These are phyloP conservation scores for Penaeus vannamei DNA, from an alignment of 1,140 invertebrate genomes.

Conservation along the genomic window DNA sequence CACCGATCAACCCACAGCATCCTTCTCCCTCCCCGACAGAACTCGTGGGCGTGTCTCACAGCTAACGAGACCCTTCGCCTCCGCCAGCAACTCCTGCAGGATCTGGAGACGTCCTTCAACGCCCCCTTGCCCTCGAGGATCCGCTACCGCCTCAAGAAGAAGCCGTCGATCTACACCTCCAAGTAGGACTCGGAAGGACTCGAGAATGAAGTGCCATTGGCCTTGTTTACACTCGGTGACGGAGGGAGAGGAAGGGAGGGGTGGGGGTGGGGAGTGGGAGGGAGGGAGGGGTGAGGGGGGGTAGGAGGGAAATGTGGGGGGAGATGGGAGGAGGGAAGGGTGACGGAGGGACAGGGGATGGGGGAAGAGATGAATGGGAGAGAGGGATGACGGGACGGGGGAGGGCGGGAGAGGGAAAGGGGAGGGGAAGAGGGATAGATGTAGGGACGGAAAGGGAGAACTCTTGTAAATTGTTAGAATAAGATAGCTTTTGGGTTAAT, in stretches of 20 bases:
- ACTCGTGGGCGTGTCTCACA: background rate
- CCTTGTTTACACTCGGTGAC: background rate
- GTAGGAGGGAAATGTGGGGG: too few species aligned
- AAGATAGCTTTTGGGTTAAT: too few species aligned
- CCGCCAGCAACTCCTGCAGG: conserved; percentile 53
- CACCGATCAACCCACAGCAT: too few species aligned
- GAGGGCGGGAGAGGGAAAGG: too few species aligned
- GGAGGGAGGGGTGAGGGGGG: background rate
- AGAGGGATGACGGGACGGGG: too few species aligned
- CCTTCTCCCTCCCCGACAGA: background rate
- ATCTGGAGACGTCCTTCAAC: conserved; percentile 61
- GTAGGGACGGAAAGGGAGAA: too few species aligned
- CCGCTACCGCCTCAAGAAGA: conserved; percentile 64
- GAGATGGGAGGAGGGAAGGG: too few species aligned
- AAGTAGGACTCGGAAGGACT: conserved; percentile 41
- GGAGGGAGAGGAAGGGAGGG: too few species aligned
- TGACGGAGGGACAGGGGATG: too few species aligned
- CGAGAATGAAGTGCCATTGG: background rate
- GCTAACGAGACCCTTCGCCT: conserved; percentile 43
- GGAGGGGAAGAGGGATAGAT: too few species aligned
- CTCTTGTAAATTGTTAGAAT: too few species aligned
- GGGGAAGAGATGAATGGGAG: too few species aligned
- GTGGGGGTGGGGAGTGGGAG: background rate
- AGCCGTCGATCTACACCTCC: conserved; percentile 63
- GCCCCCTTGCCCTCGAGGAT: conserved; percentile 64